A percentile compares a stretch with the other conserved stretches of the same genome.
Conservation (phyloP, 2,797 vertebrate species). For the Thripadectes ignobilis region DNA sequence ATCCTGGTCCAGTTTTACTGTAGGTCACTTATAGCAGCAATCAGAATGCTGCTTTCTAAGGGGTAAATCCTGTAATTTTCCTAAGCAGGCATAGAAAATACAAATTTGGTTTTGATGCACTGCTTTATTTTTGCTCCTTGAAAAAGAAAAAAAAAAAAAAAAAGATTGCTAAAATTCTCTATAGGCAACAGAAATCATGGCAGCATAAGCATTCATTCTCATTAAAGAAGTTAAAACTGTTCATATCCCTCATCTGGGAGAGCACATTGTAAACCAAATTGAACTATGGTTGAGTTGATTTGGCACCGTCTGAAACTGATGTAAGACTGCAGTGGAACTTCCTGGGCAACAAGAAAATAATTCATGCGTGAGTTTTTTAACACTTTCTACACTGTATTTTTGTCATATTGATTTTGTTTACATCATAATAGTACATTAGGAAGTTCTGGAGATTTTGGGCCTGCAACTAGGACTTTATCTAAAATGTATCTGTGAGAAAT, state of each 20-base stretch:
- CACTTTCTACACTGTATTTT: not conserved
- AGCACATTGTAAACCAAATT: not conserved
- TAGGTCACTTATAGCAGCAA: not conserved
- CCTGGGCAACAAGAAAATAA: not conserved
- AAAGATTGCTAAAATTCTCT: not conserved
- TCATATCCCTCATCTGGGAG: not conserved
- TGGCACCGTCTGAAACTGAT: not conserved
- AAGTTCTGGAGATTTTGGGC: not conserved
- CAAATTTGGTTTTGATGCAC: not conserved
- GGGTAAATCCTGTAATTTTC: not conserved
- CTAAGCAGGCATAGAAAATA: not conserved
- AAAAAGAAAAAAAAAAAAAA: not conserved
- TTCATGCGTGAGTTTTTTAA: not conserved
- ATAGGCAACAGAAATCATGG: not conserved
- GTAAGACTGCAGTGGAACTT: not conserved
- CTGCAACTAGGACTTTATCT: not conserved
- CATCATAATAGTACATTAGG: not conserved
- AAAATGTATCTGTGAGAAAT: not conserved
- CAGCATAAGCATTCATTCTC: not conserved
- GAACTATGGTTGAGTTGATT: not conserved
- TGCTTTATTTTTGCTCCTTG: not conserved
- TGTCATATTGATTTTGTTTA: not conserved
- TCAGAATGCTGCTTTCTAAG: not conserved
- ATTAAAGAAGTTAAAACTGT: not conserved
- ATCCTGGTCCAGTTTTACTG: not conserved